These are phyloP conservation scores for Conomelus anceps DNA, from an alignment of 2,888 invertebrate genomes.

Conservation along the genomic window DNA sequence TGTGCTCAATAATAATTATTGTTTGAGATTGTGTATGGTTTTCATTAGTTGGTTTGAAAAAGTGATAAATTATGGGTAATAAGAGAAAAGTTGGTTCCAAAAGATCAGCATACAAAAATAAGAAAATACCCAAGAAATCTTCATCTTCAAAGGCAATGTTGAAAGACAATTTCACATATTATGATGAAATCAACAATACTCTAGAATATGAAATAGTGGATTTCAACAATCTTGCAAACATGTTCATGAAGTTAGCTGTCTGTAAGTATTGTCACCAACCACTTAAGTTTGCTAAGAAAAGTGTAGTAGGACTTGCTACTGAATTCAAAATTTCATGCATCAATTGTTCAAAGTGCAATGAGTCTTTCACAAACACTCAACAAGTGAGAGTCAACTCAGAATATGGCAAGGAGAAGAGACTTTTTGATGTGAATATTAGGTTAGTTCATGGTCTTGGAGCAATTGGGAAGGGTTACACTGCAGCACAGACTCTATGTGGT, in stretches of 20 bases:
- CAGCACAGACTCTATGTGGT: slow-evolving; percentile 18
- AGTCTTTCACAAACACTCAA: slow-evolving; percentile 4
- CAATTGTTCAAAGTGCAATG: slow-evolving; percentile 7
- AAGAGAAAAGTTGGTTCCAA: slow-evolving; percentile 14
- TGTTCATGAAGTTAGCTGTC: slow-evolving; percentile 7
- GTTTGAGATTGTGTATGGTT: neutral
- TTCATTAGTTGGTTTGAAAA: neutral
- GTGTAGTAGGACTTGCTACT: slow-evolving; percentile 17
- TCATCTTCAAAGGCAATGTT: slow-evolving; percentile 12
- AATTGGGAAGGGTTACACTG: slow-evolving; percentile 18
- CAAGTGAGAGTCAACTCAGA: neutral
- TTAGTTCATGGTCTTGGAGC: slow-evolving; percentile 13
- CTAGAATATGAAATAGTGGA: slow-evolving; percentile 20
- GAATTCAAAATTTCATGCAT: slow-evolving; percentile 10
- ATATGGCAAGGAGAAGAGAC: neutral
- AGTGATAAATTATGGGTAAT: slow-evolving; percentile 14
- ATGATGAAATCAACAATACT: neutral
- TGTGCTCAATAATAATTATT: neutral
- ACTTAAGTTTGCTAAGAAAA: slow-evolving; percentile 6
- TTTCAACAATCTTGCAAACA: slow-evolving; percentile 3
- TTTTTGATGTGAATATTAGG: slow-evolving; percentile 17
- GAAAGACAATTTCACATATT: slow-evolving; percentile 13
- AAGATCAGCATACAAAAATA: slow-evolving; percentile 9
- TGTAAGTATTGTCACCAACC: slow-evolving; percentile 13
- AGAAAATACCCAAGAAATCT: slow-evolving; percentile 6